Evolutionary conservation across 2,797 vertebrate genomes (phyloP).

Genomic region (Alca torda): DNA sequence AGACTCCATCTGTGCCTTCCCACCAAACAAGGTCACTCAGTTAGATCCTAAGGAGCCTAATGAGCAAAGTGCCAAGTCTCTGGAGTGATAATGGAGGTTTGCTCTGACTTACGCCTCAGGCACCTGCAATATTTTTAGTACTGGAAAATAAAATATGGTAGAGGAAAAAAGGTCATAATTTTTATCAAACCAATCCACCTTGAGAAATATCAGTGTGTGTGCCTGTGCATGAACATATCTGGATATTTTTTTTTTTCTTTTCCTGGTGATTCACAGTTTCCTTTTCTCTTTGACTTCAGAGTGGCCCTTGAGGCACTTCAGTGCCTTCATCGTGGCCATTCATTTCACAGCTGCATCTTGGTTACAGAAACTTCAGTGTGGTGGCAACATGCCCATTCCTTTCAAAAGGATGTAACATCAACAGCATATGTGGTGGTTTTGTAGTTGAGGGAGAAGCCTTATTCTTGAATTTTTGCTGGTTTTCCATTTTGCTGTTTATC

Average conservation of each 20-base stretch:
- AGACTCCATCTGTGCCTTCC: conserved; percentile 81
- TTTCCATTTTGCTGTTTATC: not conserved
- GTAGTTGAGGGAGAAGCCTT: not conserved
- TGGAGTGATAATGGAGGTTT: conserved; percentile 70
- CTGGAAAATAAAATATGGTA: conserved; percentile 69
- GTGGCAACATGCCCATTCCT: not conserved
- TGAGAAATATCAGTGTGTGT: conserved; percentile 60
- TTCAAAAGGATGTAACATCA: not conserved
- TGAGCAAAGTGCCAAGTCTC: conserved; percentile 74
- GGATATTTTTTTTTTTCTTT: not conserved
- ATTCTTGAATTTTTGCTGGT: not conserved
- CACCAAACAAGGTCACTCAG: conserved; percentile 80
- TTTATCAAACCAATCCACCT: conserved; percentile 60
- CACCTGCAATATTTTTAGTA: conserved; percentile 74
- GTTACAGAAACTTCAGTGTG: not conserved
- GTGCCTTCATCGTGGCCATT: not conserved
- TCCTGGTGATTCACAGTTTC: conserved; percentile 20
- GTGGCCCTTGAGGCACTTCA: not conserved
- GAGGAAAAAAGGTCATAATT: conserved; percentile 71
- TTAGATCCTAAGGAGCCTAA: conserved; percentile 71
- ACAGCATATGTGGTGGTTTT: not conserved
- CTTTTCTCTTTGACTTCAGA: conserved; percentile 12
- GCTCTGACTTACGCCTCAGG: conserved; percentile 72
- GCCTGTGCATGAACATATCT: not conserved
- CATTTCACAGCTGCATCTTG: not conserved